Evolutionary conservation across 2,888 invertebrate species (phyloP), one percentile per base, ranked within the genome.

Genomic region (Falcaria lacertinaria): DNA sequence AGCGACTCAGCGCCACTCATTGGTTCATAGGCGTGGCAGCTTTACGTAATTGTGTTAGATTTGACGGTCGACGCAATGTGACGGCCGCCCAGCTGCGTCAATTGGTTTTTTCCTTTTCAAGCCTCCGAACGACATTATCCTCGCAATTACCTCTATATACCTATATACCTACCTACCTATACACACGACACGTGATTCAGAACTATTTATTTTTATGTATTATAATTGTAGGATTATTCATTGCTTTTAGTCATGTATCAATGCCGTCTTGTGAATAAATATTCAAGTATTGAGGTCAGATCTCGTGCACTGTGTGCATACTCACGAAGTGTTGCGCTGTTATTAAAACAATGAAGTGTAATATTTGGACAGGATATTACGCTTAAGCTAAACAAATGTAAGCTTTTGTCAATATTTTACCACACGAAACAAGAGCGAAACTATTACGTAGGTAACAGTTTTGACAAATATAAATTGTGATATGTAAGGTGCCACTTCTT

Each of bases 221-320:
- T 57, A 62, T 60, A 61, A 64, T 68, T 56, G 62, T 55, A 53
- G 60, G 64, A 69, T 65, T 56, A 57, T 60, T 62, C 50, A 67
- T 65, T 57, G 67, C 59, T 57, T 64, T 70, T 62, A 67, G 67
- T 55, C 60, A 59, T 65, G 62, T 60, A 58, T 62, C 64, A 44
- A 63, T 61, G 60, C 62, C 61, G 64, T 57, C 60, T 63, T 72
- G 68, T 72, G 71, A 74, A 80, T 80, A 79, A 68, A 74, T 73
- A 73, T 74, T 66, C 64, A 61, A 64, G 69, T 64, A 83, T 80
- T 80, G 79, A 76, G 84, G 84, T 81, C 84, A 80, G 57, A 75
- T 77, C 76, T 73, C 64, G 57, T 69, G 70, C 67, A 67, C 70
- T 70, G 71, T 71, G 69, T 77, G 69, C 67, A 66, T 62, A 73